A percentile compares a stretch with the other conserved stretches of the same genome.
Conservation (phyloP, 2,888 invertebrate genomes). For the Heliconius cydno region DNA sequence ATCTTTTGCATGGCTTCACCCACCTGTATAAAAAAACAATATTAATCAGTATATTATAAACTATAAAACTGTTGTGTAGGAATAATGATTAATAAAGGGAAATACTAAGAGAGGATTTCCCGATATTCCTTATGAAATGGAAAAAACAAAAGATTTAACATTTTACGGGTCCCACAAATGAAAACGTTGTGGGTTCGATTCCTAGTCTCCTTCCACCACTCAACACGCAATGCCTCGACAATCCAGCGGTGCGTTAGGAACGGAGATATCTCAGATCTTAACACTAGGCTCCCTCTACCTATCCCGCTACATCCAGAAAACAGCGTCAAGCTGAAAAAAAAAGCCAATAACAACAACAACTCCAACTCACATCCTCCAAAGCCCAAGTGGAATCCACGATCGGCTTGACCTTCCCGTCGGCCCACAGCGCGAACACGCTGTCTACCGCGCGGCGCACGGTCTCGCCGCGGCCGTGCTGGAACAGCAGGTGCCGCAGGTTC, state of each 20-base stretch:
- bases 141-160: background rate
- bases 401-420: conserved; percentile 90
- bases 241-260: too few species aligned
- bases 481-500: conserved; percentile 92
- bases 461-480: conserved; percentile 88
- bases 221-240: too few species aligned
- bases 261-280: too few species aligned
- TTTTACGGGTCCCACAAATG: background rate
- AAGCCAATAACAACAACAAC: background rate
- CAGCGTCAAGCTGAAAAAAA: background rate
- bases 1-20: conserved; percentile 96
- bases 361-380: conserved; percentile 89
- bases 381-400: conserved; percentile 94
- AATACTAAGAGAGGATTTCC: too few species aligned
- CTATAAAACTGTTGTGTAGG: background rate
- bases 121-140: too few species aligned
- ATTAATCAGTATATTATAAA: background rate
- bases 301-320: too few species aligned
- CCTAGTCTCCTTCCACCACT: too few species aligned
- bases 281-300: too few species aligned
- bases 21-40: conserved; percentile 77
- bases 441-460: conserved; percentile 88
- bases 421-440: conserved; percentile 89
- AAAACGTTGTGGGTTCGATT: too few species aligned
- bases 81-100: background rate